phyloP scores from a whole-genome alignment of 2,797 vertebrate species.

The Macropus fuliginosus region DNA sequence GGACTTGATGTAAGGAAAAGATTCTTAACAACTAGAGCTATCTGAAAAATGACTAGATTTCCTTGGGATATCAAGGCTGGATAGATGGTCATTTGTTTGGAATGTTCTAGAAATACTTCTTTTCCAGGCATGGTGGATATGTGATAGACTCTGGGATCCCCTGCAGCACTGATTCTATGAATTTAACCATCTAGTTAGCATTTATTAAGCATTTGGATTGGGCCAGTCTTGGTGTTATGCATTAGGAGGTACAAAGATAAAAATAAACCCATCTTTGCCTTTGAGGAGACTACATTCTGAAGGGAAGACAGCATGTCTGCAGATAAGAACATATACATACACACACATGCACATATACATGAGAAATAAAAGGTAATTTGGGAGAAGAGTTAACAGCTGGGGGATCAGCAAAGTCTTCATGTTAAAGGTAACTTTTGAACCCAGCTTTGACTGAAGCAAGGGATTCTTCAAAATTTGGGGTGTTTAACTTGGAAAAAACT shows the following conservation, averaged over 20 bases:
- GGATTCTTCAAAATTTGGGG: background rate
- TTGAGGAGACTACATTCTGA: background rate
- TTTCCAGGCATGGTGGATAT: background rate
- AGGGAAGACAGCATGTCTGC: background rate
- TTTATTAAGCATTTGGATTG: accelerated
- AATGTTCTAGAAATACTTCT: background rate
- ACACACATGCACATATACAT: no score
- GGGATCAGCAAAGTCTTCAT: background rate
- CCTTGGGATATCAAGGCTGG: background rate
- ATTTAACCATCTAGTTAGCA: background rate
- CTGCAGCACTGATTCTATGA: background rate
- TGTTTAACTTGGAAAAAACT: background rate
- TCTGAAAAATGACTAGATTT: background rate
- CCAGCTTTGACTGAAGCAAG: background rate
- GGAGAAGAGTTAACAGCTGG: background rate
- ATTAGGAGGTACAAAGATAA: background rate
- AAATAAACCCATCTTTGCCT: background rate
- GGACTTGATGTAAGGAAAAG: background rate
- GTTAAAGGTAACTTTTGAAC: background rate
- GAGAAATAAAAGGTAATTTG: accelerated
- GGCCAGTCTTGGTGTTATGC: background rate
- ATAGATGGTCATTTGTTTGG: background rate
- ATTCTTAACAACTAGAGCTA: background rate
- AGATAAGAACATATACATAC: background rate
- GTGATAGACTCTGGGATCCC: background rate